Evolutionary conservation across 2,113 vertebrate genomes (phyloP).

Genomic region (Notiomystis cincta): DNA sequence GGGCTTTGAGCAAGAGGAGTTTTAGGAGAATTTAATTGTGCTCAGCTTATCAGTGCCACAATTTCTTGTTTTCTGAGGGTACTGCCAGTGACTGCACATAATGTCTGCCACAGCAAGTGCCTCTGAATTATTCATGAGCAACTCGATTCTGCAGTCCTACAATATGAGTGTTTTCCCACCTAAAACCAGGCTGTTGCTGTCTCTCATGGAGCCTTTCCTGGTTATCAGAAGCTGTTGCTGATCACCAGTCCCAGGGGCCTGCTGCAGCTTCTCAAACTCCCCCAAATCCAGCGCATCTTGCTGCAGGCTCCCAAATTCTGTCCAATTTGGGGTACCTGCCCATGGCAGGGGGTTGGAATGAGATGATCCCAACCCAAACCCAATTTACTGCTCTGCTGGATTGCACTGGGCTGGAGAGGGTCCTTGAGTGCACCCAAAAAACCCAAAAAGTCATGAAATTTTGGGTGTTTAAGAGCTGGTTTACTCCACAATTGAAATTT

Average conservation of each 20-base stretch:
- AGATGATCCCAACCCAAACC: background rate
- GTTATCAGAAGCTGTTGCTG: background rate
- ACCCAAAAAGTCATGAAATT: too few relatives aligned
- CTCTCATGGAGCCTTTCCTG: background rate
- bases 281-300: background rate
- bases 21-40: background rate
- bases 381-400: accelerated
- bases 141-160: background rate
- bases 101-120: background rate
- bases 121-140: background rate
- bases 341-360: background rate
- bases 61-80: background rate
- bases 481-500: background rate
- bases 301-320: background rate
- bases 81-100: background rate
- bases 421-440: background rate
- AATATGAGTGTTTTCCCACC: background rate
- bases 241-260: background rate
- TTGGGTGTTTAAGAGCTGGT: background rate
- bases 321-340: background rate
- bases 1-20: background rate
- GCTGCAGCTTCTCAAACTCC: background rate
- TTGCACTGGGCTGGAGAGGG: background rate
- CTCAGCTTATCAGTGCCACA: background rate
- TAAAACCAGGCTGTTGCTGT: background rate